A percentile compares a stretch with the other conserved stretches of the same genome.
These are phyloP conservation scores for Peromyscus attwateri DNA, from an alignment of 2,797 vertebrate genomes.

Conservation along the genomic window DNA sequence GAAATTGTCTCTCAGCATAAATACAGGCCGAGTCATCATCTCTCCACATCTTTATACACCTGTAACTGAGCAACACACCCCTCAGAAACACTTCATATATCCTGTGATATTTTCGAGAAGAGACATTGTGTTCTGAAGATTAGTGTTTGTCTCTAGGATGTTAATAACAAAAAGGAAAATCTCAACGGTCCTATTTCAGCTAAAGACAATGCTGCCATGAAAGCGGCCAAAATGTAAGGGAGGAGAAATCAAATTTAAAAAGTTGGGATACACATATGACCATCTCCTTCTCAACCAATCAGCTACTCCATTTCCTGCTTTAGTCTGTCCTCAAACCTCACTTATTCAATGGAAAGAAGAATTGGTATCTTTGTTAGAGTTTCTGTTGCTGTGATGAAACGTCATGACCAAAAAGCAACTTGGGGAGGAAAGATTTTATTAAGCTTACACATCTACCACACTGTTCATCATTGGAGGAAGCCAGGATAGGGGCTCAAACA, in stretches of 20 bases:
- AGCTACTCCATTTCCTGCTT: not conserved
- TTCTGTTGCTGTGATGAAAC: not conserved
- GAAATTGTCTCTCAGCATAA: constrained; percentile 15
- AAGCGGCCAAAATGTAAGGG: not conserved
- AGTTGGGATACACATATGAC: not conserved
- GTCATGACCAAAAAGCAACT: not conserved
- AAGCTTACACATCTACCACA: not conserved
- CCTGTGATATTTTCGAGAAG: not conserved
- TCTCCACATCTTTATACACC: constrained; percentile 4
- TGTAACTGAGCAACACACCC: constrained; percentile 13
- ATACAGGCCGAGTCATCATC: constrained; percentile 50
- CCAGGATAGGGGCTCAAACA: not conserved
- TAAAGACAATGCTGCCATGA: not conserved
- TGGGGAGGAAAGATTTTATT: not conserved
- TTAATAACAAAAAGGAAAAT: constrained; percentile 27
- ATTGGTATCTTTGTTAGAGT: not conserved
- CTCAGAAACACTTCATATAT: not conserved
- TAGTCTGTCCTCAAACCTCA: not conserved
- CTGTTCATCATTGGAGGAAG: not conserved
- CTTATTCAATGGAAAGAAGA: not conserved
- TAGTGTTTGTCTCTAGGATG: not conserved
- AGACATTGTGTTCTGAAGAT: not conserved
- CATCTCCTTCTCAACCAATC: not conserved
- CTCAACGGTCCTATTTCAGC: not conserved
- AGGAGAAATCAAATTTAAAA: not conserved